phyloP scores from a whole-genome alignment of 2,888 invertebrate genomes.

The Meliscaeva auricollis region DNA sequence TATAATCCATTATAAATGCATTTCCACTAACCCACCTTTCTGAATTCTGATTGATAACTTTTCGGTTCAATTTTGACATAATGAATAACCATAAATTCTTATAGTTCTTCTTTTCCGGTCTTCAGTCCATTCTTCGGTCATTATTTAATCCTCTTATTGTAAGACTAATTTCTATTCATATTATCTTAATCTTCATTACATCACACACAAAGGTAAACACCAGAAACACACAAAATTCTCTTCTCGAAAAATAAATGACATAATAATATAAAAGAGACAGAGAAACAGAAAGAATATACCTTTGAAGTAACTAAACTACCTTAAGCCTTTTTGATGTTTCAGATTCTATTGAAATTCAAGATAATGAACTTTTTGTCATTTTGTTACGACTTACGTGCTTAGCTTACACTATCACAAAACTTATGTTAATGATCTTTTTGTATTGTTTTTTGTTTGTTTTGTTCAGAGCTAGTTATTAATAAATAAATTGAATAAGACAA shows the following conservation, averaged over 20 bases:
- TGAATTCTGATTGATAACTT: no score
- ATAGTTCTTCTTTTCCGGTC: background rate
- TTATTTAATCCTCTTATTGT: background rate
- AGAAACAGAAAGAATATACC: background rate
- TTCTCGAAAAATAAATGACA: background rate
- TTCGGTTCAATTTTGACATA: background rate
- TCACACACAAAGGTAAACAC: slow-evolving; percentile 7
- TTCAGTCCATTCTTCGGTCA: background rate
- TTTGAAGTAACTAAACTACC: background rate
- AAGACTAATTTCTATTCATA: background rate
- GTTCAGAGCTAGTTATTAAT: no score
- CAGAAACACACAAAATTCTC: background rate
- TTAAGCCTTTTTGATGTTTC: background rate
- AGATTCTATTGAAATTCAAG: background rate
- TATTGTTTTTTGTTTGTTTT: background rate
- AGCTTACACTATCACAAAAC: background rate
- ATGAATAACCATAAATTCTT: background rate
- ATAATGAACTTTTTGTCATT: background rate
- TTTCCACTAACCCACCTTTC: no score
- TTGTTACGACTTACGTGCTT: background rate
- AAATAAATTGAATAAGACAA: background rate
- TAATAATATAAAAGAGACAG: background rate
- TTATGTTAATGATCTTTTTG: background rate
- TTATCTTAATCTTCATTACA: background rate
- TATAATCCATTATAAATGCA: no score